These are phyloP conservation scores for Reticulitermes speratus DNA, from an alignment of 1,140 invertebrate species.

Conservation along the genomic window DNA sequence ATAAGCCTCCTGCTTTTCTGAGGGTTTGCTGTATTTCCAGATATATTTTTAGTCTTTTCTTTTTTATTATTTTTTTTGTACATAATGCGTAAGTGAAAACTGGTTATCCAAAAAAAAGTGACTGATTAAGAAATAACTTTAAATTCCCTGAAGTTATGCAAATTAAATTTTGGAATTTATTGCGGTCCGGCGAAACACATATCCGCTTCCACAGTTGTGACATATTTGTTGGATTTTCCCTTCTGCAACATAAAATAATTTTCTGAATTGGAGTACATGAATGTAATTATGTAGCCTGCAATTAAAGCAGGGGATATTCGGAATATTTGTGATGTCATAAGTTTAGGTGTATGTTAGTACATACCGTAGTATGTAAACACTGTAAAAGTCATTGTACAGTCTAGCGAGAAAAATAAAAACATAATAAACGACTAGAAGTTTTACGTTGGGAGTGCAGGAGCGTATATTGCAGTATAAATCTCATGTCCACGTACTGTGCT, in stretches of 20 bases:
- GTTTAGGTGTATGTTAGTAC: background rate
- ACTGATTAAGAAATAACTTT: too few species aligned
- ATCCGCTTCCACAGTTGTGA: too few species aligned
- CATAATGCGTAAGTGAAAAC: too few species aligned
- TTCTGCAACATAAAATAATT: background rate
- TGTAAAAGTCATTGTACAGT: background rate
- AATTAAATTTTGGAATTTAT: too few species aligned
- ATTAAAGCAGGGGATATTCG: background rate
- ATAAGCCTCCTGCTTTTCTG: too few species aligned
- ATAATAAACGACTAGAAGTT: background rate
- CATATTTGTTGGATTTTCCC: too few species aligned
- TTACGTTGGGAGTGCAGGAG: background rate
- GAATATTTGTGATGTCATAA: background rate
- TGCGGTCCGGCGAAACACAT: too few species aligned
- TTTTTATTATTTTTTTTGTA: too few species aligned
- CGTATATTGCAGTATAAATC: conserved; percentile 14
- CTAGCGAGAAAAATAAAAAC: background rate
- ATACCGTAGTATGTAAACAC: background rate
- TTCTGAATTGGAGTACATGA: background rate
- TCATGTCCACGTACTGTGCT: background rate
- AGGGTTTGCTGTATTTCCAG: too few species aligned
- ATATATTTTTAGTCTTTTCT: too few species aligned
- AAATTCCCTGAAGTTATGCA: too few species aligned
- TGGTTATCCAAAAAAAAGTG: too few species aligned
- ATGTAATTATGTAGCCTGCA: background rate